These are phyloP conservation scores for Leptatherina wallacei DNA, from an alignment of 2,797 vertebrate species.

Conservation along the genomic window DNA sequence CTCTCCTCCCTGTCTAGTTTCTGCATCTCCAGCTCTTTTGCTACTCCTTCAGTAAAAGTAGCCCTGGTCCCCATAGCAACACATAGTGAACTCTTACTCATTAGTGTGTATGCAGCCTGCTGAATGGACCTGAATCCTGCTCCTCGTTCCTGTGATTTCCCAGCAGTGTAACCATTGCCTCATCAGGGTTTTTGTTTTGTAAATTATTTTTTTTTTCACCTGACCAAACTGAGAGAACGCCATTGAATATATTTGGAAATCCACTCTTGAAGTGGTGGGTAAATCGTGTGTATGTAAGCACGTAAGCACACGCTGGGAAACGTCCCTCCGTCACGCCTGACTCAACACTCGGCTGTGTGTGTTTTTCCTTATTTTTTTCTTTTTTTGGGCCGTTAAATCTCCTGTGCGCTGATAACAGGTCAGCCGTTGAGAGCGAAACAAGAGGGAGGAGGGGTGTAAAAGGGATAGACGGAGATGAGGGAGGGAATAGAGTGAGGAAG, in stretches of 20 bases:
- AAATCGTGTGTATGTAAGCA: slow-evolving; percentile 37
- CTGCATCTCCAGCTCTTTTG: slow-evolving; percentile 78
- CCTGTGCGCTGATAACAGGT: slow-evolving; percentile 76
- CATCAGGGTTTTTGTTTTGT: neutral
- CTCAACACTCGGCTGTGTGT: slow-evolving; percentile 29
- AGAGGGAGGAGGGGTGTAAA: slow-evolving; percentile 44
- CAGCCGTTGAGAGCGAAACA: slow-evolving; percentile 71
- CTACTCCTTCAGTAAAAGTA: slow-evolving; percentile 75
- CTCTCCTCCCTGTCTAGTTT: slow-evolving; percentile 69
- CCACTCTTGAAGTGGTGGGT: slow-evolving; percentile 3
- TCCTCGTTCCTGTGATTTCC: slow-evolving; percentile 64
- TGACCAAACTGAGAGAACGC: neutral
- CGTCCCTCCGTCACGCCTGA: slow-evolving; percentile 64
- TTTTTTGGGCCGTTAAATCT: slow-evolving; percentile 68
- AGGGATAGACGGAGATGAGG: slow-evolving; percentile 13
- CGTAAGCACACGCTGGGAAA: slow-evolving; percentile 66
- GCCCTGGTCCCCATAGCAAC: slow-evolving; percentile 79
- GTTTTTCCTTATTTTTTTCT: slow-evolving; percentile 23
- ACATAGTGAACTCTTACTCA: slow-evolving; percentile 76
- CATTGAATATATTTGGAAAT: slow-evolving; percentile 21
- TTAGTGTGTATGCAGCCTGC: slow-evolving; percentile 62
- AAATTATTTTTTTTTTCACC: neutral
- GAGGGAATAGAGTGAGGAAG: slow-evolving; percentile 34
- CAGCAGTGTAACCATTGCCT: slow-evolving; percentile 37
- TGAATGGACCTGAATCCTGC: slow-evolving; percentile 57